Percentiles rank a stretch among this genome's conserved stretches.
Conservation (phyloP, 92 coral and sea anemone species). For the Porites lobata region DNA sequence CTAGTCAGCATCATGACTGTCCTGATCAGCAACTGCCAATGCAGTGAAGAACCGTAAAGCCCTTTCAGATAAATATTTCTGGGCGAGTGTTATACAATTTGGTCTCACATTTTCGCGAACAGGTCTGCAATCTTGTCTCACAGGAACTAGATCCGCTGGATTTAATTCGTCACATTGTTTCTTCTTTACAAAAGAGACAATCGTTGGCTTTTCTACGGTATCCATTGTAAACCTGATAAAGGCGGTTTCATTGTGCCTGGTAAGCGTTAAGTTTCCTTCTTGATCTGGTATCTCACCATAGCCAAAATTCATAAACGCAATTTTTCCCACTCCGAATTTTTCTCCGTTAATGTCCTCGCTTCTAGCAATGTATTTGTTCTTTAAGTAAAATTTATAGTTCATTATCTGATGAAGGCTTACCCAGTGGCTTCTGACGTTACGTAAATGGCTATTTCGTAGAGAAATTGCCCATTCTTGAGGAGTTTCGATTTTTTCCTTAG, state of each 20-base stretch:
- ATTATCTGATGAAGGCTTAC: not conserved
- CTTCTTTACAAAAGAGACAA: not conserved
- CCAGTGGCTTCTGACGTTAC: not conserved
- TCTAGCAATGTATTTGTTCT: not conserved
- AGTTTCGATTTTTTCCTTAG: not conserved
- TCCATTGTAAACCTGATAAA: slow-evolving; percentile 9
- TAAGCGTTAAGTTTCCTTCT: not conserved
- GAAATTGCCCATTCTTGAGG: not conserved
- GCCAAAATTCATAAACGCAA: not conserved
- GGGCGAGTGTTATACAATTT: no score
- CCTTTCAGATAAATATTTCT: no score
- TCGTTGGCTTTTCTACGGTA: not conserved
- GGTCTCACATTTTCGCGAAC: not conserved
- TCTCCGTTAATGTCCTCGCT: not conserved
- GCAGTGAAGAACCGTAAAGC: no score
- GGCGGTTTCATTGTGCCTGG: not conserved
- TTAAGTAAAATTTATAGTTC: not conserved
- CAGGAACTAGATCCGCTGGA: not conserved
- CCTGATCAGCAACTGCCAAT: no score
- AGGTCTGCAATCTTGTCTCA: not conserved
- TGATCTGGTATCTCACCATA: not conserved
- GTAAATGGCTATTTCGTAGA: not conserved
- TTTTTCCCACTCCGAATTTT: not conserved
- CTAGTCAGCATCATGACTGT: no score
- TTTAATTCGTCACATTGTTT: not conserved